phyloP scores from a whole-genome alignment of 1,140 invertebrate species.

The Plutomurus gul region DNA sequence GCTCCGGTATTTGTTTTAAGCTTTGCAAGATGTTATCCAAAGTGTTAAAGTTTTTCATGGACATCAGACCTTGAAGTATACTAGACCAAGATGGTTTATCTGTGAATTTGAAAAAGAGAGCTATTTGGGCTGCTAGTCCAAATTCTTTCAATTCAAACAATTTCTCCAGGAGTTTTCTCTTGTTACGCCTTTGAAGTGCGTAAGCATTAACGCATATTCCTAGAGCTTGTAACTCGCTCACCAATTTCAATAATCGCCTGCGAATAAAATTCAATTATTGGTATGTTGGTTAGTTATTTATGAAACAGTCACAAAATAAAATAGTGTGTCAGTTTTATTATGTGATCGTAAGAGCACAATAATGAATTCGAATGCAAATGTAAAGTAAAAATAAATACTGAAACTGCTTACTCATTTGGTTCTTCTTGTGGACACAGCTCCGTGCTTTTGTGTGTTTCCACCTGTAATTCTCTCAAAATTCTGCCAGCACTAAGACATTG shows the following conservation, averaged over 20 bases:
- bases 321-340: background rate
- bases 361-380: too few relatives aligned
- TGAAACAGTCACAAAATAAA: background rate
- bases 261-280: too few relatives aligned
- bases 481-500: too few relatives aligned
- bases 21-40: conserved; percentile 18
- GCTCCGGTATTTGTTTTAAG: conserved; percentile 31
- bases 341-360: too few relatives aligned
- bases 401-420: too few relatives aligned
- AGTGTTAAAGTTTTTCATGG: background rate
- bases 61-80: conserved; percentile 38
- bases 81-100: conserved; percentile 35
- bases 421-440: too few relatives aligned
- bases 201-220: conserved; percentile 41
- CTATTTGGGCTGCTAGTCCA: conserved; percentile 38
- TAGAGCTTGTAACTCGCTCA: background rate
- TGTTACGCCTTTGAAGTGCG: conserved; percentile 44
- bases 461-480: too few relatives aligned
- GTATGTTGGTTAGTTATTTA: too few relatives aligned
- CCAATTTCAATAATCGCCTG: conserved; percentile 36
- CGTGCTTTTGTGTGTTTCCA: too few relatives aligned
- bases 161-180: conserved; percentile 36
- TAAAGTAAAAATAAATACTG: too few relatives aligned
- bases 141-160: conserved; percentile 34
- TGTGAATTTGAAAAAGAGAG: conserved; percentile 37